These are phyloP conservation scores for Unio delphinus DNA, from an alignment of 2,888 invertebrate species.

Conservation along the genomic window DNA sequence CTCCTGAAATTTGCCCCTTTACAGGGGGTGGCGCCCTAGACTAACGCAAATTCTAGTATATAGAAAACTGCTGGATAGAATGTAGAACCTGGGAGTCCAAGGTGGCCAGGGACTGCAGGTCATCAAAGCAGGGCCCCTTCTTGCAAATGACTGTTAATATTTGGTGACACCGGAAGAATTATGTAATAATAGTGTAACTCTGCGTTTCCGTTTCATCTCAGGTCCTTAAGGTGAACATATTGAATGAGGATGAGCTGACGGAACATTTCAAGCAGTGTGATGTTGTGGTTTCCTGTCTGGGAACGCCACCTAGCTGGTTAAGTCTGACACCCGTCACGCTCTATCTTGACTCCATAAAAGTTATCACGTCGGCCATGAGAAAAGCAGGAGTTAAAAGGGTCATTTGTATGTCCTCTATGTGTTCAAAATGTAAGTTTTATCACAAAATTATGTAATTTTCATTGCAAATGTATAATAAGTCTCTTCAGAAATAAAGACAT, in stretches of 20 bases:
- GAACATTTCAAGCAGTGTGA: constrained; percentile 47
- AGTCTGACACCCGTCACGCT: constrained; percentile 47
- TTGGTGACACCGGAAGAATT: no score
- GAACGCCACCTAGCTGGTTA: constrained; percentile 42
- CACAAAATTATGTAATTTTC: not conserved
- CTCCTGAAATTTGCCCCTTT: no score
- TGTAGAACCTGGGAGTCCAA: no score
- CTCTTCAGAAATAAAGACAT: not conserved
- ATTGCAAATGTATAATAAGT: not conserved
- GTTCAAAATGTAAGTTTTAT: constrained; percentile 50
- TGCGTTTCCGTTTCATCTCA: constrained; percentile 15
- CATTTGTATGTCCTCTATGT: constrained; percentile 55
- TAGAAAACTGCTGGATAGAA: no score
- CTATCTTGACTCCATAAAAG: constrained; percentile 52
- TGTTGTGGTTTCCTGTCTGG: constrained; percentile 59
- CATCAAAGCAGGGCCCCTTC: no score
- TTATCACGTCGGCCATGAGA: constrained; percentile 56
- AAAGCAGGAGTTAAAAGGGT: constrained; percentile 48
- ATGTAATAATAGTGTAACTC: no score
- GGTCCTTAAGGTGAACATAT: constrained; percentile 54
- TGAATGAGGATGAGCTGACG: constrained; percentile 43
- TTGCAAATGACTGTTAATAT: no score
- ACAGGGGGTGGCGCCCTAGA: no score
- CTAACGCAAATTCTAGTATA: no score
- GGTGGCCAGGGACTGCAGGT: no score